Base-by-base conservation (phyloP, 2,113 vertebrate species). In the Cyanoderma ruficeps region DNA sequence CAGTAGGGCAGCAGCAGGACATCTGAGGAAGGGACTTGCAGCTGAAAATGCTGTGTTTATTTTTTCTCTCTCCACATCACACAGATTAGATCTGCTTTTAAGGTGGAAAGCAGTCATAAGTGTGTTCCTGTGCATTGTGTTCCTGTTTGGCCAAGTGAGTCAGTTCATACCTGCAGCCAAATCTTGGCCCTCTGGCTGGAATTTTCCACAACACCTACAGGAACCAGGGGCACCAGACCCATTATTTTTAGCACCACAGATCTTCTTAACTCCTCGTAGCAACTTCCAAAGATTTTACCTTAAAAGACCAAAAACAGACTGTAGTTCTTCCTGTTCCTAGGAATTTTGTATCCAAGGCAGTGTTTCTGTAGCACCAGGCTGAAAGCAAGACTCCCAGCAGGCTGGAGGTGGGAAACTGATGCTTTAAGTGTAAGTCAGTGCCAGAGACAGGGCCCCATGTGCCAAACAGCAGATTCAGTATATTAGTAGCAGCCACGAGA, bases 81-180 rank as follows among this genome's bases (percentile, higher is more conserved):
- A 75, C 53, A 78, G 88, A 94, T 93, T 68, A 92, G 64, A 78
- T 94, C 64, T 75, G 72, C 57, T 96, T 87, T 90, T 96, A 96
- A 94, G 86, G 76, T 90, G 87, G 88, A 94, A 96, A 68, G 65
- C 64, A 63, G 35, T 57, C 74, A 44, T 33, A 92, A 91, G 35
- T 35, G 55, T 83, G 55, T 61, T 90, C 57, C 85, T 57, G 7
- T 90, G 67, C 49, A 30, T 90, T 77, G 49, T 65, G 60, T 96
- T 94, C 67, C 63, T 94, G 63, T 83, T 90, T 71, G 71, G 71
- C 63, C 64, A 88, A 88, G 41, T 33, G 10, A 94, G 60, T 85
- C 78, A 57, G 10, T 75, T 94, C 35, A 22, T 88, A 95, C 83
- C 76, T 96, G 64, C 56, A 75, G 72, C 68, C 44, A 78, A 93